Conservation (phyloP, 2,888 invertebrate species). For the Minunthozetes semirufus region DNA sequence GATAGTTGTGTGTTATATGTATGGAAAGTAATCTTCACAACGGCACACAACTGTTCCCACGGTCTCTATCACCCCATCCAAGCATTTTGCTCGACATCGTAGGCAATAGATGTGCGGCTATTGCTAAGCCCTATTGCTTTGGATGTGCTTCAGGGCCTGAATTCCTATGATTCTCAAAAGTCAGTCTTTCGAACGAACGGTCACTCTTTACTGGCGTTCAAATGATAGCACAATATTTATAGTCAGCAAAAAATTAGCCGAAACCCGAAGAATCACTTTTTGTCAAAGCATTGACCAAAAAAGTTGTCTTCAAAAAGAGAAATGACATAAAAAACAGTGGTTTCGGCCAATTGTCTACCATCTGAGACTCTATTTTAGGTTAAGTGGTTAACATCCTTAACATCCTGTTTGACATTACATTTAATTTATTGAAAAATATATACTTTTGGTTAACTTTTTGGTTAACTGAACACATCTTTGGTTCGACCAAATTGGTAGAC, state of each 20-base stretch:
- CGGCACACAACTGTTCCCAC: constrained; percentile 30
- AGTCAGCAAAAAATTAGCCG: constrained; percentile 4
- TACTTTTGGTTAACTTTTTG: constrained; percentile 20
- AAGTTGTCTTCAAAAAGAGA: constrained; percentile 1
- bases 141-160: constrained; percentile 24
- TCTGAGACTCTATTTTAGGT: constrained; percentile 5
- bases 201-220: constrained; percentile 6
- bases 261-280: neutral
- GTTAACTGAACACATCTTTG: constrained; percentile 9
- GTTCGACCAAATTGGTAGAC: neutral
- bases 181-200: constrained; percentile 15
- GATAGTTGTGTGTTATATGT: neutral
- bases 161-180: constrained; percentile 27
- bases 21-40: constrained; percentile 3
- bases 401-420: constrained; percentile 31
- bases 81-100: constrained; percentile 16
- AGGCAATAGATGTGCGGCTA: neutral
- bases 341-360: neutral
- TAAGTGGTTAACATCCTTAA: constrained; percentile 29
- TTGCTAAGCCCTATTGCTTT: neutral
- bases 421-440: constrained; percentile 4
- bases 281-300: neutral
- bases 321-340: neutral
- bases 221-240: constrained; percentile 4
- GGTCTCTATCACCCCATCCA: constrained; percentile 33